These are phyloP conservation scores for Ctenopoma multispine DNA, from an alignment of 2,797 vertebrate species.

Conservation along the genomic window DNA sequence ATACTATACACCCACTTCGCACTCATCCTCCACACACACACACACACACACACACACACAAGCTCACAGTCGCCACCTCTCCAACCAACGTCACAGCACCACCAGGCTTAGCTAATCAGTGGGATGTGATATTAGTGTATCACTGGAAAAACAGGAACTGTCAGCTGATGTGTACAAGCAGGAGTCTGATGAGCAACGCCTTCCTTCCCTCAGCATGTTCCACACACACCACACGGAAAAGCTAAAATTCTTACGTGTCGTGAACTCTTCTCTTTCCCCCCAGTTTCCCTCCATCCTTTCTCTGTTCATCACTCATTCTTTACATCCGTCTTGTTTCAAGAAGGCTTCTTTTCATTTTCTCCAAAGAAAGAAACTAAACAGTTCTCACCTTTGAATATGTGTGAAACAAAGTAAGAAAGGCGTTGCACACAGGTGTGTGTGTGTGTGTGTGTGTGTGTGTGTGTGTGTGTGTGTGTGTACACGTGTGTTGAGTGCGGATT, in stretches of 20 bases:
- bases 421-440: constrained; percentile 42
- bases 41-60: neutral
- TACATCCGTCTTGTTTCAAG: neutral
- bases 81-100: constrained; percentile 18
- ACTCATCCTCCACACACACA: constrained; percentile 5
- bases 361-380: constrained; percentile 30
- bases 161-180: constrained; percentile 37
- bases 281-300: constrained; percentile 1
- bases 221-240: constrained; percentile 22
- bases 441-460: constrained; percentile 31
- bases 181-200: constrained; percentile 17
- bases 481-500: constrained; percentile 25
- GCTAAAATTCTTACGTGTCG: neutral
- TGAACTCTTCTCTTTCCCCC: neutral
- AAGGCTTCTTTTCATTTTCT: neutral
- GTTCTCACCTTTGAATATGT: constrained; percentile 29
- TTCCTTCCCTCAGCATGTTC: constrained; percentile 11
- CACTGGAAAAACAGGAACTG: constrained; percentile 24
- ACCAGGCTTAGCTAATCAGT: neutral
- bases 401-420: constrained; percentile 54
- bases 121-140: constrained; percentile 19
- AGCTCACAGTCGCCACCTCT: constrained; percentile 37
- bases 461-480: constrained; percentile 27
- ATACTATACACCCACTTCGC: constrained; percentile 43
- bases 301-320: neutral